phyloP scores from a whole-genome alignment of 2,797 vertebrate species.

The Falco peregrinus region DNA sequence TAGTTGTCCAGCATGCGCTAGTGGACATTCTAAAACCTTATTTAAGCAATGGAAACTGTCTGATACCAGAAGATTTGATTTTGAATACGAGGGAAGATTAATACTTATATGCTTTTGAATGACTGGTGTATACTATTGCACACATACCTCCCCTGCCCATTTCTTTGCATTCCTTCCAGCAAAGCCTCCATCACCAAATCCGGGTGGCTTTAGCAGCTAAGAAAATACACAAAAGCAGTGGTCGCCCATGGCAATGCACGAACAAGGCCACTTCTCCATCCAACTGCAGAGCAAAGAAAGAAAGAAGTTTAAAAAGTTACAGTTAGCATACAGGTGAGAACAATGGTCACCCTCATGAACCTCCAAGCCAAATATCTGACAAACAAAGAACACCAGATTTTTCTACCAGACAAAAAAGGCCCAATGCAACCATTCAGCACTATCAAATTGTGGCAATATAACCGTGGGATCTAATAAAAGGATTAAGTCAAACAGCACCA shows the following conservation, averaged over 20 bases:
- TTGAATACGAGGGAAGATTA: background rate
- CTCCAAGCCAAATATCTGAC: background rate
- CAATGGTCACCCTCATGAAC: background rate
- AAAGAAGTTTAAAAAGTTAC: background rate
- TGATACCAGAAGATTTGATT: background rate
- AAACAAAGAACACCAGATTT: background rate
- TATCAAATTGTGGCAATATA: background rate
- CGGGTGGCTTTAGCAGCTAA: constrained; percentile 21
- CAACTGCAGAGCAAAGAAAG: constrained; percentile 26
- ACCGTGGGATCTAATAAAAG: background rate
- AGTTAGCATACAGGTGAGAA: background rate
- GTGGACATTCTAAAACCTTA: background rate
- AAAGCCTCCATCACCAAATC: constrained; percentile 77
- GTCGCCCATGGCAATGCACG: background rate
- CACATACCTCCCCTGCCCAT: constrained; percentile 69
- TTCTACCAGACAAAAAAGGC: background rate
- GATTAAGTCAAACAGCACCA: background rate
- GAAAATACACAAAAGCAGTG: background rate
- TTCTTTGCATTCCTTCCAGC: constrained; percentile 77
- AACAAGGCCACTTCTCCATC: constrained; percentile 8
- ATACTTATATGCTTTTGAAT: background rate
- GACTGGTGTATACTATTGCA: background rate
- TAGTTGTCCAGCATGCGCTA: background rate
- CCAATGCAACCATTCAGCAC: background rate
- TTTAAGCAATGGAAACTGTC: background rate